phyloP scores from a whole-genome alignment of 1,140 invertebrate genomes.

The Phocides pigmalion region DNA sequence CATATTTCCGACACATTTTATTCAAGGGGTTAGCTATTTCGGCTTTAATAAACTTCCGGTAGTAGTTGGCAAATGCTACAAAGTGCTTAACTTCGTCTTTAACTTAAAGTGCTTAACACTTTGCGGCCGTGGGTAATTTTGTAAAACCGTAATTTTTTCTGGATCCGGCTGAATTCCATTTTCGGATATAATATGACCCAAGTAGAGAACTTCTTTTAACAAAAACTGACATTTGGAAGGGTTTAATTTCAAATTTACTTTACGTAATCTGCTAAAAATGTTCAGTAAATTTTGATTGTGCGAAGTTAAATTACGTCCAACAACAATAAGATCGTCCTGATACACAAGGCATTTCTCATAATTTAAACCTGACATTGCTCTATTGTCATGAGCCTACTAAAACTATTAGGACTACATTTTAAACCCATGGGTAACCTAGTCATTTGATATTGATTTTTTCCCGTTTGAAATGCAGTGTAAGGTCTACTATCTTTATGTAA shows the following conservation, averaged over 20 bases:
- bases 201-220: neutral
- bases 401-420: slow-evolving; percentile 36
- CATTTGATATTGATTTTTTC: slow-evolving; percentile 35
- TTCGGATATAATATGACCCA: neutral
- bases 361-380: slow-evolving; percentile 24
- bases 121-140: neutral
- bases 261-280: slow-evolving; percentile 12
- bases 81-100: neutral
- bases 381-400: slow-evolving; percentile 28
- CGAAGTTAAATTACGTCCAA: slow-evolving; percentile 8
- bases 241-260: slow-evolving; percentile 32
- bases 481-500: slow-evolving; percentile 28
- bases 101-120: too few relatives aligned
- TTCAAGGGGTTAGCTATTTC: neutral
- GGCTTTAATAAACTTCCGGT: neutral
- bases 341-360: slow-evolving; percentile 26
- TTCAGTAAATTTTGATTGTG: slow-evolving; percentile 31
- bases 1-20: neutral
- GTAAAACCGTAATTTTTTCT: neutral
- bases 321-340: neutral
- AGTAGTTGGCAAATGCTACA: neutral
- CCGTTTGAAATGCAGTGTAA: slow-evolving; percentile 37
- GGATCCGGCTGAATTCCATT: neutral
- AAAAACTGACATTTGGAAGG: slow-evolving; percentile 6
- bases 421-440: slow-evolving; percentile 32